These are phyloP conservation scores for Proales similis DNA, from an alignment of 1,140 invertebrate species.

Conservation along the genomic window DNA sequence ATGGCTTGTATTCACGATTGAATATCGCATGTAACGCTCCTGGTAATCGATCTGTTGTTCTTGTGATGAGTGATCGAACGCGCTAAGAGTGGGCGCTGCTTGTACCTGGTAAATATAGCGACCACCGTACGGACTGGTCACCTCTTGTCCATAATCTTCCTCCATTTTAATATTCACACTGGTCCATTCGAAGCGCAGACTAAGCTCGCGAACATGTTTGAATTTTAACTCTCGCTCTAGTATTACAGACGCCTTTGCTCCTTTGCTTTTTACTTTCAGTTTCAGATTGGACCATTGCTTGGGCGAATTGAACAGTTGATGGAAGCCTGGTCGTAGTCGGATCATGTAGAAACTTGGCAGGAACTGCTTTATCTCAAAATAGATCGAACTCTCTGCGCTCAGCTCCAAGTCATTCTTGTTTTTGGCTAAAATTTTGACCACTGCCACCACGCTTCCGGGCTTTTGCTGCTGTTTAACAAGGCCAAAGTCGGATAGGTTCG, in stretches of 20 bases:
- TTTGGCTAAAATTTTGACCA: conserved; percentile 2
- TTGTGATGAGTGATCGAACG: no score
- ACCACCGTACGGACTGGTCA: no score
- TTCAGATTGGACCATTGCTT: not conserved
- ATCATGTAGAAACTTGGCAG: conserved; percentile 36
- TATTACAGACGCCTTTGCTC: not conserved
- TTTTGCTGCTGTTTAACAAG: conserved; percentile 9
- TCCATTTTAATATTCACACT: no score
- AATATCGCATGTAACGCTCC: no score
- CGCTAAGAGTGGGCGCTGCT: no score
- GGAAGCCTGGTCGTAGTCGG: conserved; percentile 1
- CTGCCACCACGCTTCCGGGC: conserved; percentile 16
- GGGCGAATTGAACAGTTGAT: not conserved
- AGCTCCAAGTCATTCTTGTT: conserved; percentile 10
- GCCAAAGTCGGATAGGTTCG: conserved; percentile 16
- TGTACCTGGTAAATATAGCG: no score
- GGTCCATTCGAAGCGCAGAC: no score
- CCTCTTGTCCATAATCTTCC: no score
- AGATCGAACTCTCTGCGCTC: not conserved
- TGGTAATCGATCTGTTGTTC: no score
- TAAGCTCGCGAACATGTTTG: no score
- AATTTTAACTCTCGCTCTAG: not conserved
- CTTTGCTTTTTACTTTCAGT: not conserved
- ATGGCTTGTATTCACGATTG: not conserved
- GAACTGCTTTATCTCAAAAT: conserved; percentile 27